Base-by-base conservation (phyloP, 2,888 invertebrate species). In the Eumerus sabulonum region DNA sequence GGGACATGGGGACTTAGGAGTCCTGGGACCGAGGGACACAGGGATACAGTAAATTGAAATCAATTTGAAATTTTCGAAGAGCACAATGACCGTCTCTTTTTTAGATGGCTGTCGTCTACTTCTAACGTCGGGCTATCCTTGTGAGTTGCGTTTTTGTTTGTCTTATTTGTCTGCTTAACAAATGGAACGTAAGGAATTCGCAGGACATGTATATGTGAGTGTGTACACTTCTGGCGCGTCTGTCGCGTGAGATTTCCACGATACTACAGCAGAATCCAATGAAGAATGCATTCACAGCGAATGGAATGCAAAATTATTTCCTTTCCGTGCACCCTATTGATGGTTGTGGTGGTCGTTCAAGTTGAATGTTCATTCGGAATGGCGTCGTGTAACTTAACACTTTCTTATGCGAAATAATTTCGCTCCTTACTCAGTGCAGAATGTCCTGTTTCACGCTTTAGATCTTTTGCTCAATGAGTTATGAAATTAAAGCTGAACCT, bases 401-500 rank as follows among this genome's bases (percentile, higher is more conserved):
- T 40, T 60, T 38, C 13, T 17, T 9, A 35, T 17, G 18, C 9
- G 27, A 47, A 36, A 35, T 19, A 4, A 27, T 63, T 42, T 44
- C 16, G 9, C 18, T 18, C 27, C 1, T 14, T 3, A 11, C n/a
- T n/a, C 42, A 0, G 1, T 60, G n/a, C 44, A 13, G 47, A 63
- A 59, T 59, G 71, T 63, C 44, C 16, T 53, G 57, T 44, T 56
- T 62, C 53, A 62, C 50, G 45, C 42, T 60, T 56, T 73, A 13
- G 13, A 56, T 59, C 35, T 11, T 50, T 12, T 85, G 86, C 83
- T 86, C 87, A 86, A 83, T 87, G 86, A 87, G 84, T 86, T 87
- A 86, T 87, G 86, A 86, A 87, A 86, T 86, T 87, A 86, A 84
- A 86, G 51, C 13, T 38, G 45, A 70, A 48, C 45, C 42, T 12